Conservation (phyloP, 2,113 vertebrate genomes). For the Stictonetta naevosa region DNA sequence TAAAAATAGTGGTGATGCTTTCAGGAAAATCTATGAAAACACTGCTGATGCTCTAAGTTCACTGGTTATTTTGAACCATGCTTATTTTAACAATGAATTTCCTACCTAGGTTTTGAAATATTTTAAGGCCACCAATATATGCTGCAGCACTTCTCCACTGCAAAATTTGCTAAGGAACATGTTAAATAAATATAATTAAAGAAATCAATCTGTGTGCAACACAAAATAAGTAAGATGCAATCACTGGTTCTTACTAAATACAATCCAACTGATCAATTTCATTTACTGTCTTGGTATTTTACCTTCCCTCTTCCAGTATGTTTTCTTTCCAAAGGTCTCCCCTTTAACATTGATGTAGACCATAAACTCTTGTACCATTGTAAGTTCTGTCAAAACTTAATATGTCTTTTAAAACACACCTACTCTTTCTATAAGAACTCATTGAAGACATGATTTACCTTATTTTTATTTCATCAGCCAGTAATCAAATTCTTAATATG, state of each 20-base stretch:
- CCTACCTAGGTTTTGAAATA: neutral
- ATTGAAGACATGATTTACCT: neutral
- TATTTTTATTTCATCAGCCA: neutral
- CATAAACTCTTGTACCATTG: neutral
- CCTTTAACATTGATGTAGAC: accelerated
- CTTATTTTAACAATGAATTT: neutral
- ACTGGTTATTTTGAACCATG: neutral
- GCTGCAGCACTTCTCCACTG: neutral
- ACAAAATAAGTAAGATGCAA: neutral
- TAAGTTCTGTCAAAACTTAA: neutral
- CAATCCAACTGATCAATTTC: neutral
- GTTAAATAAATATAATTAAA: neutral
- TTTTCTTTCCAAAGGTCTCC: neutral
- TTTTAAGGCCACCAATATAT: neutral
- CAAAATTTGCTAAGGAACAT: neutral
- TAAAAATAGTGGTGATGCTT: neutral
- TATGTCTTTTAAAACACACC: neutral
- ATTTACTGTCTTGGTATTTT: neutral
- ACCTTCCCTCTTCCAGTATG: neutral
- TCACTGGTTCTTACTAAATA: neutral
- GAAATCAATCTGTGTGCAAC: accelerated
- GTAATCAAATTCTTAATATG: neutral
- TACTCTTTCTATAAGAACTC: neutral
- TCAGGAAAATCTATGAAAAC: neutral
- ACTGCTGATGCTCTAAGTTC: neutral